phyloP scores from a whole-genome alignment of 2,797 vertebrate genomes.

The Poecile montanus region DNA sequence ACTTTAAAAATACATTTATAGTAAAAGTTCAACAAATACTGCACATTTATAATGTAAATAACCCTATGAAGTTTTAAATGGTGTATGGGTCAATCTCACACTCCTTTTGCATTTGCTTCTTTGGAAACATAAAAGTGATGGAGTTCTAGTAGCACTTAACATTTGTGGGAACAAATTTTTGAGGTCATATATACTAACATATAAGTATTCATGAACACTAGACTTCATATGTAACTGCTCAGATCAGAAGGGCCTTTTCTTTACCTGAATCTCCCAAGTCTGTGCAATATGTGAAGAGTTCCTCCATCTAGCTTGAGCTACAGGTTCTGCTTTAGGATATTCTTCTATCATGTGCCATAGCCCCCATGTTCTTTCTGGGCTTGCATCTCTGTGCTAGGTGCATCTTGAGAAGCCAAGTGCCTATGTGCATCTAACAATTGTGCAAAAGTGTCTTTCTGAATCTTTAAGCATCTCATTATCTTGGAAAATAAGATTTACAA shows the following conservation, averaged over 20 bases:
- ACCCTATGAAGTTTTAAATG: constrained; percentile 26
- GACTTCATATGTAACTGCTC: neutral
- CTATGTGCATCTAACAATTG: neutral
- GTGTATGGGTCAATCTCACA: constrained; percentile 31
- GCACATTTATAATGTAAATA: constrained; percentile 50
- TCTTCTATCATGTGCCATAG: neutral
- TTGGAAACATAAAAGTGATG: constrained; percentile 29
- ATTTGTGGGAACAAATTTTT: constrained; percentile 52
- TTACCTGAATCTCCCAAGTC: neutral
- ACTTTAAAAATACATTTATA: constrained; percentile 29
- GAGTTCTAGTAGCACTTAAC: constrained; percentile 21
- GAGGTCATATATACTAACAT: neutral
- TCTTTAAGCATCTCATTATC: neutral
- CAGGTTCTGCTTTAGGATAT: neutral
- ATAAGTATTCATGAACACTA: neutral
- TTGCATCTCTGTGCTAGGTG: neutral
- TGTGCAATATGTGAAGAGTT: neutral
- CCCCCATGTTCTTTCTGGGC: neutral
- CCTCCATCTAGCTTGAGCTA: neutral
- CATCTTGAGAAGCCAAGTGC: neutral
- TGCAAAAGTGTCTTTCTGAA: neutral
- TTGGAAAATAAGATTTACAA: neutral
- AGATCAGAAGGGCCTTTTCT: neutral
- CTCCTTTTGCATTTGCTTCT: constrained; percentile 21
- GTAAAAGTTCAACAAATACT: constrained; percentile 19